phyloP scores from a whole-genome alignment of 2,113 vertebrate genomes.

The Malurus cyaneus region DNA sequence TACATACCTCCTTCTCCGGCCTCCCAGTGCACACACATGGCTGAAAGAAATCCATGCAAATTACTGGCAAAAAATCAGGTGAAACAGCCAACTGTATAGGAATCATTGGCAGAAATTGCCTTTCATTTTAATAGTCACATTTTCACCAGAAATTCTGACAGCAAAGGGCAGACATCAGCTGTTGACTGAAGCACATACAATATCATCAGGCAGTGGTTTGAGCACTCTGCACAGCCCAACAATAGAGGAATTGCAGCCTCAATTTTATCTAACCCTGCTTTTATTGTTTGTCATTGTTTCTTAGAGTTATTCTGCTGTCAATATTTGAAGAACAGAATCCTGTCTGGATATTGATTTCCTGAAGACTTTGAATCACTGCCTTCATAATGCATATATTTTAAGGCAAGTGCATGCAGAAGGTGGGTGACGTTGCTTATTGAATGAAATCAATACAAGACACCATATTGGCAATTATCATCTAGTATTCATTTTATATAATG shows the following conservation, averaged over 20 bases:
- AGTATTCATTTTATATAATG: background rate
- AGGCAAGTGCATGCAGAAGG: constrained; percentile 29
- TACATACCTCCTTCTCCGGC: background rate
- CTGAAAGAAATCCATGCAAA: background rate
- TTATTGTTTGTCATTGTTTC: constrained; percentile 50
- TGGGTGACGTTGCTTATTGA: constrained; percentile 43
- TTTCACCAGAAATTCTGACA: background rate
- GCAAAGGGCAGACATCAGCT: background rate
- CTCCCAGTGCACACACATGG: background rate
- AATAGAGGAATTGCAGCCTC: background rate
- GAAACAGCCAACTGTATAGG: background rate
- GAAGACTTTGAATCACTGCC: constrained; percentile 39
- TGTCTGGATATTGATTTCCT: constrained; percentile 51
- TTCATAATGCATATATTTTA: constrained; percentile 55
- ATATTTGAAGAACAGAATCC: constrained; percentile 49
- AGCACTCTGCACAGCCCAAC: background rate
- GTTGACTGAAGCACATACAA: background rate
- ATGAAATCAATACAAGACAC: constrained; percentile 50
- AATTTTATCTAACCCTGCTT: background rate
- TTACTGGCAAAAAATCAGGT: background rate
- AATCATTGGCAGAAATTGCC: background rate
- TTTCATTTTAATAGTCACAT: background rate
- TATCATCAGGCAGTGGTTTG: background rate
- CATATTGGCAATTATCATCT: background rate
- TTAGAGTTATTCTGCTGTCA: constrained; percentile 48